Base-by-base conservation (phyloP, 2,888 invertebrate species). In the Erebia epiphron region DNA sequence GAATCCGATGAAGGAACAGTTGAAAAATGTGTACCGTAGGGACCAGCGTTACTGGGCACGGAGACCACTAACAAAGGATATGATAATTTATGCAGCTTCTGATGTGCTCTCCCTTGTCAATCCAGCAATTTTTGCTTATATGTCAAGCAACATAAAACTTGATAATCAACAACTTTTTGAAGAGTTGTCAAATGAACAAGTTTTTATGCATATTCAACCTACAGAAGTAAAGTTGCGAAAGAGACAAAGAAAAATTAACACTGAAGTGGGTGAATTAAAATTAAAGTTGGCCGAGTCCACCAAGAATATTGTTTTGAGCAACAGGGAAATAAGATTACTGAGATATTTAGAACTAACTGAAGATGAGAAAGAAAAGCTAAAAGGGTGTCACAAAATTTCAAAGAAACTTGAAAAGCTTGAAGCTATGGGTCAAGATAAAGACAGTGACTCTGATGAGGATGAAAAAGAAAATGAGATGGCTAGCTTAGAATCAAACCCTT, bases 21-120 rank as follows among this genome's bases (percentile, higher is more conserved):
- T 97, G 70, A 97, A 97, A 88, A 96, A 96, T 89, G 96, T 98
- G 56, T 98, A 98, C 84, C 94, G 97, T 54, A 94, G 96, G 77
- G 98, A 98, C 86, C 97, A 97, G 85, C 95, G 96, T 73, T 97
- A 96, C 83, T 98, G 98, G 98, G 97, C 98, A 7, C 95, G 98
- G 58, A 93, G 98, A 66, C 98, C 98, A 3, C 88, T 98, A 54
- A 96, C 97, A 41, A 95, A 97, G 71, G 98, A 98, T 82, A 98
- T 98, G 98, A 95, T 98, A 69, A 94, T 97, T 70, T 98, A 98
- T 88, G 97, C 98, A 10, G 97, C 98, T 11, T 97, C 97, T 50
- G 98, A 98, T 92, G 98, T 98, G 26, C 92, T 97, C 21, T 96
- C 97, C 71, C 94, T 98, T 75, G 96, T 98, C 13, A 97, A 98